phyloP scores from a whole-genome alignment of 2,797 vertebrate species.

The Spinibarbus caldwelli region DNA sequence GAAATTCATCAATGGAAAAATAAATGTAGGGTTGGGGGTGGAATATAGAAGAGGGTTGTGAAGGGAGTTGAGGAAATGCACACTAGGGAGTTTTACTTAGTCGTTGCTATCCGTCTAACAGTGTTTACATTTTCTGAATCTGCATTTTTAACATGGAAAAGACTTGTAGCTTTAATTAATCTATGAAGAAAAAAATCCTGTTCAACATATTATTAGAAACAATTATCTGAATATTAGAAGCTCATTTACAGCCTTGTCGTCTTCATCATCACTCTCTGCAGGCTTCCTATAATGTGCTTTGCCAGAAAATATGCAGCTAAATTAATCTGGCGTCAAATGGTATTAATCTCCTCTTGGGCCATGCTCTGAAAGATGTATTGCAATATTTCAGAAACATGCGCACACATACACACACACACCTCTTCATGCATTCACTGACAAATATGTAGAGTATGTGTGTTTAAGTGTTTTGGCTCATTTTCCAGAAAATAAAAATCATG shows the following conservation, averaged over 20 bases:
- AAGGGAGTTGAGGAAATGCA: neutral
- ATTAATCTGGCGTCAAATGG: constrained; percentile 16
- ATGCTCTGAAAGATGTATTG: constrained; percentile 33
- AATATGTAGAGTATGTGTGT: neutral
- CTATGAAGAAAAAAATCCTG: neutral
- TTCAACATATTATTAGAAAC: constrained; percentile 15
- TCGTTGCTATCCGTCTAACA: neutral
- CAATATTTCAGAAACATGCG: neutral
- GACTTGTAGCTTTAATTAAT: neutral
- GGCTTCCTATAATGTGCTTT: constrained; percentile 5
- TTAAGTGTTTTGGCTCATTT: neutral
- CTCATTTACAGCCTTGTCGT: constrained; percentile 28
- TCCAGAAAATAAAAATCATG: neutral
- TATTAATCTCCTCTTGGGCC: constrained; percentile 26
- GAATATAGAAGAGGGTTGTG: constrained; percentile 26
- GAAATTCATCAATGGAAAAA: constrained; percentile 43
- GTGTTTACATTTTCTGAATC: neutral
- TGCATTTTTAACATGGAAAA: neutral
- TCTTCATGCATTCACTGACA: neutral
- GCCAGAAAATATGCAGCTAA: constrained; percentile 15
- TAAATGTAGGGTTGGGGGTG: constrained; percentile 15
- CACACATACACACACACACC: constrained; percentile 34
- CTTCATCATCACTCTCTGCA: constrained; percentile 24
- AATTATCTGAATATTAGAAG: constrained; percentile 3
- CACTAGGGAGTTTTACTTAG: neutral